A percentile compares a stretch with the other conserved stretches of the same genome.
Conservation (phyloP, 2,888 invertebrate genomes). For the Drosophila prostipennis region DNA sequence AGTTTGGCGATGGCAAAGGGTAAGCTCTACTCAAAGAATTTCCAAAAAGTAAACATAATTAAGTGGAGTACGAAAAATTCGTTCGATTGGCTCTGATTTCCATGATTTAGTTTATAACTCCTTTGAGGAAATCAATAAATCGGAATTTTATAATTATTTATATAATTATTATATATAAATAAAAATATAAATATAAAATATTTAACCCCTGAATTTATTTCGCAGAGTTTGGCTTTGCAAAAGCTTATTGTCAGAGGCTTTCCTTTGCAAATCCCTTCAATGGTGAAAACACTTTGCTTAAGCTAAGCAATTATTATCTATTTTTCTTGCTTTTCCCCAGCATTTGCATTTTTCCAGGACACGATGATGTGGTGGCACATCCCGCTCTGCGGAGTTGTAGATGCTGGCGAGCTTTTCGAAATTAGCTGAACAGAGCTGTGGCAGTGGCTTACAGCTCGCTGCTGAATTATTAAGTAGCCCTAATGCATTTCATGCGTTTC, state of each 20-base stretch:
- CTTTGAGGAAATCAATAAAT: no score
- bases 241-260: no score
- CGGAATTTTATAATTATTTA: no score
- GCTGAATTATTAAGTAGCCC: conserved; percentile 69
- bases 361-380: conserved; percentile 35
- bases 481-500: conserved; percentile 76
- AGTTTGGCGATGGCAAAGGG: neutral
- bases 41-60: neutral
- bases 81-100: no score
- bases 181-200: no score
- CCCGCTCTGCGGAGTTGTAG: conserved; percentile 32
- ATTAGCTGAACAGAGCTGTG: conserved; percentile 53
- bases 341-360: conserved; percentile 36
- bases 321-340: conserved; percentile 35
- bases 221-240: neutral
- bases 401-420: conserved; percentile 41
- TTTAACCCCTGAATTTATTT: neutral
- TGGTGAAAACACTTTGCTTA: conserved; percentile 55
- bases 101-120: no score
- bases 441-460: conserved; percentile 44
- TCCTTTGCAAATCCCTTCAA: conserved; percentile 29
- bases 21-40: neutral
- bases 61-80: no score
- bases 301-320: conserved; percentile 50
- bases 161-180: no score